phyloP scores from a whole-genome alignment of 1,140 invertebrate species.

The Hesperophylax magnus region DNA sequence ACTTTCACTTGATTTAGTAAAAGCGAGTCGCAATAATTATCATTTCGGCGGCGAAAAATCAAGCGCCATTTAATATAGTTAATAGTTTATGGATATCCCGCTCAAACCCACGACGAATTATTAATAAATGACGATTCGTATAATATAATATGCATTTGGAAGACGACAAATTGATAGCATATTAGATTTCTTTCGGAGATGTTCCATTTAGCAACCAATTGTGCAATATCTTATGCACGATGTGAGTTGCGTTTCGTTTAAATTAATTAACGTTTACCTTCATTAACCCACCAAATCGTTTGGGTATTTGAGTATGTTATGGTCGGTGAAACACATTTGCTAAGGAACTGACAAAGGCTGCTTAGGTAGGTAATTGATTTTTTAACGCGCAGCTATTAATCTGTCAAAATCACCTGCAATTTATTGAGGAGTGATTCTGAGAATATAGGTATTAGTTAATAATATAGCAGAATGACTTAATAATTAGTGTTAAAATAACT shows the following conservation, averaged over 20 bases:
- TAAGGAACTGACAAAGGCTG: too few species aligned
- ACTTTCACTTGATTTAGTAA: slow-evolving; percentile 43
- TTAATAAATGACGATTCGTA: not conserved
- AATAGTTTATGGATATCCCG: not conserved
- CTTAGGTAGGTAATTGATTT: not conserved
- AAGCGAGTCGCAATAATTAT: not conserved
- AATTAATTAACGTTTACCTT: not conserved
- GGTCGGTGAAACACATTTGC: too few species aligned
- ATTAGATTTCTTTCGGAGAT: not conserved
- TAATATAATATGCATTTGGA: not conserved
- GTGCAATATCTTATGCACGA: not conserved
- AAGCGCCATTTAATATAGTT: slow-evolving; percentile 6
- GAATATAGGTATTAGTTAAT: too few species aligned
- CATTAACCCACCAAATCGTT: too few species aligned
- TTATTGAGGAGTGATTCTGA: too few species aligned
- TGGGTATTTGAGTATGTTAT: too few species aligned
- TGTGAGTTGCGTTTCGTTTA: not conserved
- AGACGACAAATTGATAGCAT: not conserved
- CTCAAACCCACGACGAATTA: not conserved
- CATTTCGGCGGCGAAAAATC: not conserved
- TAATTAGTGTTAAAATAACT: too few species aligned
- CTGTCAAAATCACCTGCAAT: not conserved
- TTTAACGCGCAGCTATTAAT: not conserved
- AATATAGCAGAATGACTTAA: too few species aligned
- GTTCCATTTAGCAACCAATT: slow-evolving; percentile 12